Percentiles rank a stretch among this genome's conserved stretches.
These are phyloP conservation scores for Caenorhabditis sp. DNA, from an alignment of 2,888 invertebrate species.

Conservation along the genomic window DNA sequence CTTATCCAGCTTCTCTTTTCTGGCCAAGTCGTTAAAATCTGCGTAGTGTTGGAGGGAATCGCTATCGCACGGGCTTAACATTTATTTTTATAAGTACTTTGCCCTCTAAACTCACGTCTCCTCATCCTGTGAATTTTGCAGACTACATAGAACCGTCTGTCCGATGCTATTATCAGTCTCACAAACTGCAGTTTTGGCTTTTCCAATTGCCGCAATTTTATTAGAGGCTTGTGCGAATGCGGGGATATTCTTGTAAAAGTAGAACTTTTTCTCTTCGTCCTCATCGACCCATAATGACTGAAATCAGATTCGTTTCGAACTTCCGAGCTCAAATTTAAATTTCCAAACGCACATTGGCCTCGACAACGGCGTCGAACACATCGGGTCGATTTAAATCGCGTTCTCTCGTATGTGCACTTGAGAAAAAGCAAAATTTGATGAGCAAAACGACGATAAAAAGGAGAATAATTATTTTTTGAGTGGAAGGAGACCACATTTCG, in stretches of 20 bases:
- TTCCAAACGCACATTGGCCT: conserved; percentile 14
- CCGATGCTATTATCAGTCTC: conserved; percentile 28
- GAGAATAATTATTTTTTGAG: conserved; percentile 13
- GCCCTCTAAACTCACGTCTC: conserved; percentile 21
- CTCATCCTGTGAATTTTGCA: conserved; percentile 14
- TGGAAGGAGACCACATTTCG: conserved; percentile 37
- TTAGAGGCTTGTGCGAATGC: conserved; percentile 22
- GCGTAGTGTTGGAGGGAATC: conserved; percentile 26
- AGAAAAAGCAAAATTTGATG: conserved; percentile 7
- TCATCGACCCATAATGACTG: conserved; percentile 25
- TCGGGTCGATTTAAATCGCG: conserved; percentile 15
- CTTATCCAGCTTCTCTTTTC: conserved; percentile 11
- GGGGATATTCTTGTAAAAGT: conserved; percentile 20
- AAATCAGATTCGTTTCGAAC: neutral
- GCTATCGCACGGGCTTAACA: conserved; percentile 24
- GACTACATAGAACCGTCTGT: conserved; percentile 15
- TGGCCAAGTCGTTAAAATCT: conserved; percentile 11
- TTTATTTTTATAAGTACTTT: neutral
- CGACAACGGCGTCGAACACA: conserved; percentile 27
- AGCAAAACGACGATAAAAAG: conserved; percentile 1
- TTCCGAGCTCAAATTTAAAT: neutral
- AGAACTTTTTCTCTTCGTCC: conserved; percentile 32
- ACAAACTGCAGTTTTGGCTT: conserved; percentile 17
- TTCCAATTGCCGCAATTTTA: conserved; percentile 11
- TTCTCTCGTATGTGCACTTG: neutral